Conservation (phyloP, 2,113 vertebrate species). For the Chlamydotis undulata region DNA sequence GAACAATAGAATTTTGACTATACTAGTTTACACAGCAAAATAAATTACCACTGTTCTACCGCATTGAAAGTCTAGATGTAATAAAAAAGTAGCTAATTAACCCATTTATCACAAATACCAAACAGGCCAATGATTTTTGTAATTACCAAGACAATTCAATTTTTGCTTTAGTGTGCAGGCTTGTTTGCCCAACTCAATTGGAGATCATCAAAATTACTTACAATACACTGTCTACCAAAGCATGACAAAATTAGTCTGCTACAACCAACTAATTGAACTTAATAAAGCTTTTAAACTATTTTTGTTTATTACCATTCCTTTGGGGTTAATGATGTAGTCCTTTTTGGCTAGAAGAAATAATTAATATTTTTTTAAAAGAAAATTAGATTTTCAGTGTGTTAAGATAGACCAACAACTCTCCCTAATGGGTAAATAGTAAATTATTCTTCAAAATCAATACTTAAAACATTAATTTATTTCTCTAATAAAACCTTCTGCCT, state of each 20-base stretch:
- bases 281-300: slow-evolving; percentile 75
- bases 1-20: slow-evolving; percentile 32
- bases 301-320: slow-evolving; percentile 71
- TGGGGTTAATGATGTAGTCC: slow-evolving; percentile 62
- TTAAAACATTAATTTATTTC: slow-evolving; percentile 20
- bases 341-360: slow-evolving; percentile 59
- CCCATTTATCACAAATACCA: slow-evolving; percentile 73
- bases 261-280: slow-evolving; percentile 75
- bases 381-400: slow-evolving; percentile 61
- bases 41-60: slow-evolving; percentile 53
- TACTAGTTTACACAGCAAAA: slow-evolving; percentile 46
- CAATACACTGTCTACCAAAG: slow-evolving; percentile 72
- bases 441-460: slow-evolving; percentile 52
- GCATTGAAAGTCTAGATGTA: slow-evolving; percentile 30
- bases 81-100: slow-evolving; percentile 69
- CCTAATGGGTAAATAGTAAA: slow-evolving; percentile 46
- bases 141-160: slow-evolving; percentile 76
- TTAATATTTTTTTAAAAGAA: slow-evolving; percentile 53
- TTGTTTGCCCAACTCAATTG: slow-evolving; percentile 67
- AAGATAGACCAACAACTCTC: slow-evolving; percentile 46
- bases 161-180: slow-evolving; percentile 70
- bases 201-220: slow-evolving; percentile 77
- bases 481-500: slow-evolving; percentile 13
- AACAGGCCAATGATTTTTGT: slow-evolving; percentile 71
- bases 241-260: slow-evolving; percentile 73